A percentile compares a stretch with the other conserved stretches of the same genome.
phyloP scores from a whole-genome alignment of 2,797 vertebrate species.

The Catostomus latipinnis region DNA sequence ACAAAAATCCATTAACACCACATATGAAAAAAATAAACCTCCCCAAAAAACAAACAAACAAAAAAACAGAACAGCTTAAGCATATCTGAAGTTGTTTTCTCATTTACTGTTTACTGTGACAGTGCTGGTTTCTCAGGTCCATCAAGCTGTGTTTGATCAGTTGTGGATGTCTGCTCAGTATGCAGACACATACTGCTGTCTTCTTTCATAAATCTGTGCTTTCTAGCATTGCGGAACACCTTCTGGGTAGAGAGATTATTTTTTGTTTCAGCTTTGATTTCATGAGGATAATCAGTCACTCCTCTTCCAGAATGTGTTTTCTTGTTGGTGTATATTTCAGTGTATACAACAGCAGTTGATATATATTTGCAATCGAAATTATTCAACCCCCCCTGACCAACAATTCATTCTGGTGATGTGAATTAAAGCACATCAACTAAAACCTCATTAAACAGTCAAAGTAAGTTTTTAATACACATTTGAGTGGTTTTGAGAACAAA shows the following conservation, averaged over 20 bases:
- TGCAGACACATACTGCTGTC: constrained; percentile 50
- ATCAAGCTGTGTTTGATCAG: constrained; percentile 36
- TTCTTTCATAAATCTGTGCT: background rate
- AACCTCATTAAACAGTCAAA: too few relatives aligned
- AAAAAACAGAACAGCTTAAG: constrained; percentile 24
- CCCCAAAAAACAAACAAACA: too few relatives aligned
- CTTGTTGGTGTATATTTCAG: too few relatives aligned
- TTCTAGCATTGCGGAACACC: constrained; percentile 37
- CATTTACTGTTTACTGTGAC: constrained; percentile 30
- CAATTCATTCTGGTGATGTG: too few relatives aligned
- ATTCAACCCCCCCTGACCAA: too few relatives aligned
- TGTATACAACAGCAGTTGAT: too few relatives aligned
- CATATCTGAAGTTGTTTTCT: constrained; percentile 30
- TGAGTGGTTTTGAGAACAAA: too few relatives aligned
- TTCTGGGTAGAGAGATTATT: constrained; percentile 43
- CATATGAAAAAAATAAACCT: background rate
- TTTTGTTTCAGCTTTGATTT: constrained; percentile 52
- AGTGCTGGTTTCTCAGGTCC: constrained; percentile 33
- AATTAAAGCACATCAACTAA: too few relatives aligned
- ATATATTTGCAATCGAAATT: too few relatives aligned
- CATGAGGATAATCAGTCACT: constrained; percentile 28
- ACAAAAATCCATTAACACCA: background rate
- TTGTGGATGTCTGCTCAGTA: constrained; percentile 42
- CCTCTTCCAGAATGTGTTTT: too few relatives aligned
- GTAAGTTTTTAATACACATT: too few relatives aligned